Evolutionary conservation across 2,888 invertebrate genomes (phyloP).

Genomic region (Vanessa cardui): DNA sequence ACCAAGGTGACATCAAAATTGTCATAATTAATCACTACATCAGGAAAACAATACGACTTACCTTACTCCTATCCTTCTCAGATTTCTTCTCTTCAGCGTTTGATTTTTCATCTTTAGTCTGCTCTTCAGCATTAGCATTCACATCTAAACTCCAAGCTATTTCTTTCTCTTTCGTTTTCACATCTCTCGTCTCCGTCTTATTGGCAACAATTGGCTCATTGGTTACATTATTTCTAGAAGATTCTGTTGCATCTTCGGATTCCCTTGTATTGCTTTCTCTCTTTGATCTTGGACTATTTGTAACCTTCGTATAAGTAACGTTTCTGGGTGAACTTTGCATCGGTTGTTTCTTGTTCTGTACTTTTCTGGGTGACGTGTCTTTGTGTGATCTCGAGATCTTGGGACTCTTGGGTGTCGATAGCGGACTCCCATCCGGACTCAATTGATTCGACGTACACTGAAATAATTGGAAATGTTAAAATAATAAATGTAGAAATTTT

Average conservation of each 20-base stretch:
- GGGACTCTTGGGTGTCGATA: conserved; percentile 18
- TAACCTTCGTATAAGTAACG: neutral
- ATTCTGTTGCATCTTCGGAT: neutral
- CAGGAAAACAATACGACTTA: neutral
- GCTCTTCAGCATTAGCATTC: neutral
- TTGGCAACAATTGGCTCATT: neutral
- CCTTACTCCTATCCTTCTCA: conserved; percentile 2
- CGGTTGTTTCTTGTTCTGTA: conserved; percentile 14
- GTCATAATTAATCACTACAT: no score
- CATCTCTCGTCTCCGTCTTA: neutral
- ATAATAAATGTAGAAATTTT: no score
- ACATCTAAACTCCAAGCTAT: neutral
- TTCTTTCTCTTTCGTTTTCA: conserved; percentile 12
- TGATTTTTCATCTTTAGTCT: no score
- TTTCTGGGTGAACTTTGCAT: conserved; percentile 15
- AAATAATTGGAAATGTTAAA: neutral
- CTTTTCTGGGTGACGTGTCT: conserved; percentile 20
- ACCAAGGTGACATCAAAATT: no score
- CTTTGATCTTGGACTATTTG: neutral
- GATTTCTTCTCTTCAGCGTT: neutral
- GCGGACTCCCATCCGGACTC: conserved; percentile 49
- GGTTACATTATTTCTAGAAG: neutral
- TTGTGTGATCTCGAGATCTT: conserved; percentile 21
- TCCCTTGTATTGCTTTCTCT: neutral
- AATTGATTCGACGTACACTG: conserved; percentile 50